Conservation (phyloP, 2,113 vertebrate species). For the Azemiops feae region DNA sequence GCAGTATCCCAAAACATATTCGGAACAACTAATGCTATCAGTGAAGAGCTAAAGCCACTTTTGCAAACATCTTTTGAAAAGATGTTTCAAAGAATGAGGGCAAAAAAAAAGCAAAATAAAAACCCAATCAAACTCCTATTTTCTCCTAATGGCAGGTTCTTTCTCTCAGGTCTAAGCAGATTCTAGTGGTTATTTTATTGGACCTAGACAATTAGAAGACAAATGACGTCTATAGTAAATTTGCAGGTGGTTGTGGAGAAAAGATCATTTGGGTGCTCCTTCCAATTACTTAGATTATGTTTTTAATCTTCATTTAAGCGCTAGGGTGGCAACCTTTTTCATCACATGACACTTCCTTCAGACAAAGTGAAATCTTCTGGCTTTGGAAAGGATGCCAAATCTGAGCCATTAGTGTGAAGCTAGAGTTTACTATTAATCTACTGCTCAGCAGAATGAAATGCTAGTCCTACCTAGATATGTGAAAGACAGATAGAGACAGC, state of each 20-base stretch:
- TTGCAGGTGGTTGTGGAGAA: slow-evolving; percentile 34
- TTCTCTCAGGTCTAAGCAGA: slow-evolving; percentile 28
- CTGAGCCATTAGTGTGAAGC: not conserved
- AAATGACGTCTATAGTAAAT: slow-evolving; percentile 21
- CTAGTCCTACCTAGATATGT: not conserved
- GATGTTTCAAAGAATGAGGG: slow-evolving; percentile 50
- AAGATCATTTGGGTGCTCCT: slow-evolving; percentile 8
- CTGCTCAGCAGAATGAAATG: not conserved
- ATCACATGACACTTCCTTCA: not conserved
- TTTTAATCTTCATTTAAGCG: not conserved
- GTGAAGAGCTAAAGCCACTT: slow-evolving; percentile 40
- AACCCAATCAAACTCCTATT: not conserved
- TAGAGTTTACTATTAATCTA: not conserved
- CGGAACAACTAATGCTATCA: slow-evolving; percentile 13
- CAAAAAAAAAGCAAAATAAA: slow-evolving; percentile 14
- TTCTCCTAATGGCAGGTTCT: slow-evolving; percentile 9
- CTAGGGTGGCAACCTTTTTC: not conserved
- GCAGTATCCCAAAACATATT: not conserved
- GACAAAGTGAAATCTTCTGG: not conserved
- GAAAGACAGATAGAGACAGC: not conserved
- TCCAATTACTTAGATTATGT: not conserved
- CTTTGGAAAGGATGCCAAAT: slow-evolving; percentile 1
- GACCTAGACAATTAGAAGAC: slow-evolving; percentile 20
- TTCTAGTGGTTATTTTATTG: slow-evolving; percentile 41
- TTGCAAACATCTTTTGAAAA: slow-evolving; percentile 28